Evolutionary conservation across 2,888 invertebrate genomes (phyloP).

Genomic region (Megamerina dolium): DNA sequence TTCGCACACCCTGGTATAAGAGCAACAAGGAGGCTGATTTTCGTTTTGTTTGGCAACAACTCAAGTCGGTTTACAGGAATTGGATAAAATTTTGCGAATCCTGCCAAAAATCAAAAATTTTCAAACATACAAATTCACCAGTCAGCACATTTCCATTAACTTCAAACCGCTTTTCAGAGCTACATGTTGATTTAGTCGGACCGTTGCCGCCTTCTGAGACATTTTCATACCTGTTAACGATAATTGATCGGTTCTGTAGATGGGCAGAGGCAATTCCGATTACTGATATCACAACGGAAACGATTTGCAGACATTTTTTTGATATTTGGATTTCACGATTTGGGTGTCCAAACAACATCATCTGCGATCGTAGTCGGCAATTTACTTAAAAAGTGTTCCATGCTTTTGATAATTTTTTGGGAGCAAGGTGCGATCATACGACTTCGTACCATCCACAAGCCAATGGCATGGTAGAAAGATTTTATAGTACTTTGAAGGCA

Average conservation of each 20-base stretch:
- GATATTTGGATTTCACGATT: conserved; percentile 16
- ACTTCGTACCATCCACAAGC: conserved; percentile 6
- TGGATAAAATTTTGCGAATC: not conserved
- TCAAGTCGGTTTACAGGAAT: not conserved
- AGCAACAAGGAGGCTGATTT: not conserved
- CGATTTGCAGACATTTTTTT: conserved; percentile 13
- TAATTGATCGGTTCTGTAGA: conserved; percentile 14
- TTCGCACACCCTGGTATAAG: not conserved
- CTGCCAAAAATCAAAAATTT: not conserved
- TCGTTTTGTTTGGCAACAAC: not conserved
- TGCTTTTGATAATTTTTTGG: not conserved
- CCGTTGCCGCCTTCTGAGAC: not conserved
- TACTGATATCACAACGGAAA: conserved; percentile 11
- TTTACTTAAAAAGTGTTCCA: conserved; percentile 5
- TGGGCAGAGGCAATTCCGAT: conserved; percentile 19
- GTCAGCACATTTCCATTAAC: not conserved
- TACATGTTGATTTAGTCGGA: not conserved
- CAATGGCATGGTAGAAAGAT: conserved; percentile 4
- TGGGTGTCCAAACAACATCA: no score
- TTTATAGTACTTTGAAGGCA: conserved; percentile 3
- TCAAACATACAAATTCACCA: not conserved
- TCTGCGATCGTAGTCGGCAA: conserved; percentile 9
- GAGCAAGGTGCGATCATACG: conserved; percentile 2
- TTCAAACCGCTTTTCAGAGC: not conserved
- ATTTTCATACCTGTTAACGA: conserved; percentile 7